Evolutionary conservation across 2,797 vertebrate species (phyloP), one percentile per base, ranked within the genome.

Genomic region (Cossypha polioptera): DNA sequence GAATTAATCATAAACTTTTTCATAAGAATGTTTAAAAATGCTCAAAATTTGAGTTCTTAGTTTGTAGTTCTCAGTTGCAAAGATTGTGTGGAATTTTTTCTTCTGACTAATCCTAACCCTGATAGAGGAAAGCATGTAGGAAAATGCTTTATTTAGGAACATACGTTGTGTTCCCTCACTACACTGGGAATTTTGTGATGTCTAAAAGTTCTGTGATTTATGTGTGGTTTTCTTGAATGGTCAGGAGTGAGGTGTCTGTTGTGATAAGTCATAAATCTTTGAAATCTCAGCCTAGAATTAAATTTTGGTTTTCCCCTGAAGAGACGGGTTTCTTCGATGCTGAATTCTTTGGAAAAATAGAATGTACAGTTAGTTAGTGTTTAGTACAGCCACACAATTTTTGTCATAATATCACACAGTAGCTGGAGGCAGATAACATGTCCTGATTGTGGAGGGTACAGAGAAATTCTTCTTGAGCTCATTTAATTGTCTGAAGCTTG

Each of bases 121-220:
- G 47, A 68, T n/a, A 83, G 57, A 93, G 47, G 24, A 82, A 85
- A 86, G 31, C 81, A 48, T 24, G 77, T 77, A 86, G 61, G 74
- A 84, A 93, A 77, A 85, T 31, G 25, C 65, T 82, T 67, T 76
- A 26, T 91, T 90, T 77, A 76, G 62, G 55, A 89, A 36, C 0
- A 0, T 4, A 5, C 9, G 69, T 78, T 54, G 24, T 74, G 31
- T 75, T 72, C 31, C 10, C 47, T 74, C 65, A 50, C 38, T 66
- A 51, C 31, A 31, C 31, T 71, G 29, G 80, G 40, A 86, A 59
- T 81, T 88, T 72, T 42, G 21, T 77, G 20, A n/a, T 84, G 31
- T 58, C 40, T 81, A 21, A 62, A 92, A 92, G 42, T 73, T 92
- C 42, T 87, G 36, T 67, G 67, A 16, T 71, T 71, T 74, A 53